Evolutionary conservation across 1,140 invertebrate species (phyloP).

Genomic region (Ridgeia piscesae): DNA sequence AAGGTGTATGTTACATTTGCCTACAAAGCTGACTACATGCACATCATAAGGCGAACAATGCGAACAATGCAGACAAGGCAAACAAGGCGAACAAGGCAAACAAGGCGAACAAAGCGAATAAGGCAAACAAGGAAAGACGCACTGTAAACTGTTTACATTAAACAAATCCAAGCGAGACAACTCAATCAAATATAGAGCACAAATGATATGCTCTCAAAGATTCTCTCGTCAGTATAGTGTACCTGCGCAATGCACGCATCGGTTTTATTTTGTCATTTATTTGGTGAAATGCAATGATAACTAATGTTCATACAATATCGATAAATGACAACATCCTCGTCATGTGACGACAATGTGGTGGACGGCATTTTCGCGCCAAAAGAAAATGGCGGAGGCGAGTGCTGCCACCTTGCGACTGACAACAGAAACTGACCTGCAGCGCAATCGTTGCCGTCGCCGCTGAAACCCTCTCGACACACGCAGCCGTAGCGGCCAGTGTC

Average conservation of each 20-base stretch:
- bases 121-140: background rate
- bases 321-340: background rate
- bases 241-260: background rate
- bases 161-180: background rate
- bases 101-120: background rate
- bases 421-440: background rate
- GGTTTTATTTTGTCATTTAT: no score
- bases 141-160: background rate
- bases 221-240: background rate
- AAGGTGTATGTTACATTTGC: background rate
- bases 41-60: background rate
- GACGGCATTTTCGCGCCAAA: no score
- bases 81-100: background rate
- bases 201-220: background rate
- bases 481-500: slow-evolving; percentile 58
- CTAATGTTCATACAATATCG: no score
- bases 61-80: no score
- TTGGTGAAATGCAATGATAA: no score
- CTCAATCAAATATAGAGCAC: background rate
- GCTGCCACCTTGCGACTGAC: background rate
- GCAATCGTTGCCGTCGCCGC: slow-evolving; percentile 70
- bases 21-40: background rate
- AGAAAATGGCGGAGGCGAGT: background rate
- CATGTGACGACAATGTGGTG: background rate
- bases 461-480: slow-evolving; percentile 77